phyloP scores from a whole-genome alignment of 2,797 vertebrate genomes.

The Melanotaenia pygmaea region DNA sequence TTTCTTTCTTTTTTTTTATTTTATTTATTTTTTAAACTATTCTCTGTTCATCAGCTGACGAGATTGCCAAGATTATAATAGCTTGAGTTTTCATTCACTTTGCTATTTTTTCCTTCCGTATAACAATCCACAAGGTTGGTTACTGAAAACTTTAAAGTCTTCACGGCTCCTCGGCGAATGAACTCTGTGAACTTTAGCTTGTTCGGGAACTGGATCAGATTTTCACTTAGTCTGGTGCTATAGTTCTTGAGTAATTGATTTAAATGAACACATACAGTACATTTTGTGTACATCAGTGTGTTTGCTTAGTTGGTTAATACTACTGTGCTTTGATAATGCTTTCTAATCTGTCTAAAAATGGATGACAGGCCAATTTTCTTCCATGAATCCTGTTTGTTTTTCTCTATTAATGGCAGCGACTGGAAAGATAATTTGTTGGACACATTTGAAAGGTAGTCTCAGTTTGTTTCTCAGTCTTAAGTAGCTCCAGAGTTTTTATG shows the following conservation, averaged over 20 bases:
- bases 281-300: not conserved
- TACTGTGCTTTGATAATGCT: not conserved
- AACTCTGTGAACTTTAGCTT: conserved; percentile 42
- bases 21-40: conserved; percentile 19
- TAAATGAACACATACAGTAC: not conserved
- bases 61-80: conserved; percentile 72
- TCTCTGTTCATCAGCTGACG: conserved; percentile 77
- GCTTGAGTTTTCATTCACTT: conserved; percentile 61
- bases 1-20: conserved; percentile 4
- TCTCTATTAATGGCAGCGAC: not conserved
- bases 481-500: not conserved
- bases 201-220: not conserved
- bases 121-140: conserved; percentile 18
- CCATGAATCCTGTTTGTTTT: not conserved
- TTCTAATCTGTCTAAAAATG: not conserved
- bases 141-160: conserved; percentile 19
- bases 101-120: conserved; percentile 29
- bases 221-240: conserved; percentile 2
- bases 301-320: not conserved
- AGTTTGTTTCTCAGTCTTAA: not conserved
- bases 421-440: conserved; percentile 1
- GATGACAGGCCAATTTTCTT: not conserved
- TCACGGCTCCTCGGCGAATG: conserved; percentile 15
- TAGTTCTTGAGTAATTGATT: not conserved
- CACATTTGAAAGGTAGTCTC: not conserved